Evolutionary conservation across 2,113 vertebrate genomes (phyloP), one percentile per base, ranked within the genome.

Genomic region (Elephantulus edwardii): DNA sequence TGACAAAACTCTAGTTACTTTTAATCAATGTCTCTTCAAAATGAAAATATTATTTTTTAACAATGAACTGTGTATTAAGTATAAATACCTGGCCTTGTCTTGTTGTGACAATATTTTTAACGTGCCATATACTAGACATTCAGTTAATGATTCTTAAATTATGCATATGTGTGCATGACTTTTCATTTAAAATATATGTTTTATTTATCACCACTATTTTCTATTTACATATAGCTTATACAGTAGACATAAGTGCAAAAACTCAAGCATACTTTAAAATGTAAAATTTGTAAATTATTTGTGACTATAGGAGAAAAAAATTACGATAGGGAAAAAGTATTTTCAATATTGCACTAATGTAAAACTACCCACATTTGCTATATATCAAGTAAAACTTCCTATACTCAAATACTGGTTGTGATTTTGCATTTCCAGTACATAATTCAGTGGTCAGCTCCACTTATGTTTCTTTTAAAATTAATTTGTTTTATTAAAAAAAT

Each of bases 401-500:
- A 50, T 42, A 40, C 2, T 64, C 28, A n/a, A 20, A 72, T 28
- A 26, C 16, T 35, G 8, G 1, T 64, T 86, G 64, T 62, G 24
- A 74, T 9, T 66, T 38, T 56, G 28, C 1, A 35, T 54, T 62
- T 56, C 42, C 20, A 74, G 33, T 33, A 26, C 3, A 60, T 40
- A 90, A 42, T 12, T 60, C 14, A 22, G 30, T 14, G 8, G 52
- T n/a, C 24, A 44, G 17, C 8, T 80, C 7, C 2, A 30, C 30
- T 76, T 40, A 75, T 7, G 6, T 26, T 87, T 82, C 1, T 28
- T 96, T 92, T 94, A 52, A 66, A 88, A 81, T 71, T 89, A 83
- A 87, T 93, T 87, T 87, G 33, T 77, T 54, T 93, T 93, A 85
- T 93, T 89, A 70, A 12, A 54, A 85, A 95, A 92, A 88, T 83